Evolutionary conservation across 1,140 invertebrate genomes (phyloP), one percentile per base, ranked within the genome.

Genomic region (Triops cancriformis): DNA sequence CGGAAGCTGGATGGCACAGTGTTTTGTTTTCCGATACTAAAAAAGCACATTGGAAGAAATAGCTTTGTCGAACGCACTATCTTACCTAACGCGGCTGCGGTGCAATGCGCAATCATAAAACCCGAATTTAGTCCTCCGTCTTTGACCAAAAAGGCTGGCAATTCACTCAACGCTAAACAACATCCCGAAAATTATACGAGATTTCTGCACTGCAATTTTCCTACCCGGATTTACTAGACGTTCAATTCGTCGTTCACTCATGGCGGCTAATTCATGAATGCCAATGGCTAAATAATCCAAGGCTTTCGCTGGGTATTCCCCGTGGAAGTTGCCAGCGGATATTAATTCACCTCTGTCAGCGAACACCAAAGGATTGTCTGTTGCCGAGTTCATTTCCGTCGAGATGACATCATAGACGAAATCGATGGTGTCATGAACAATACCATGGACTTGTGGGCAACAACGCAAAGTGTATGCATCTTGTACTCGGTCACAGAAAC

Each of bases 101-200:
- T 92, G 80, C 90, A 90, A 82, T 92, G 91, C 26, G 91, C 90
- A 45, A 92, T 86, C 91, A 92, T 92, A 81, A 93, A 92, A 3
- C 91, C 91, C 12, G 91, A 92, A 83, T 92, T 92, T 0, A 93
- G 85, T 1, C 91, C 91, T 37, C 91, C 91, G 73, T 92, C 88
- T 80, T 88, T 86, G 0, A 90, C 89, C 41, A 92, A 83, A 83
- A 92, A 92, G 0, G 91, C 89, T 6, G 91, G 91, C 3, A 91
- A 81, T 80, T 89, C 89, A 82, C 89, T 90, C 72, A 89, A 83
- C 64, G 89, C 89, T 64, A 64, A 0, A 64, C 14, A 7, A 23
- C 5, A 64, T 45, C 31, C 2, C 31, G 89, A 81, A 73, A 82
- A 76, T 23, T 79, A 43, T 80, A 80, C 31, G n/a, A 14, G 26